Conservation (phyloP, 2,888 invertebrate species). For the Schizaphis graminum region DNA sequence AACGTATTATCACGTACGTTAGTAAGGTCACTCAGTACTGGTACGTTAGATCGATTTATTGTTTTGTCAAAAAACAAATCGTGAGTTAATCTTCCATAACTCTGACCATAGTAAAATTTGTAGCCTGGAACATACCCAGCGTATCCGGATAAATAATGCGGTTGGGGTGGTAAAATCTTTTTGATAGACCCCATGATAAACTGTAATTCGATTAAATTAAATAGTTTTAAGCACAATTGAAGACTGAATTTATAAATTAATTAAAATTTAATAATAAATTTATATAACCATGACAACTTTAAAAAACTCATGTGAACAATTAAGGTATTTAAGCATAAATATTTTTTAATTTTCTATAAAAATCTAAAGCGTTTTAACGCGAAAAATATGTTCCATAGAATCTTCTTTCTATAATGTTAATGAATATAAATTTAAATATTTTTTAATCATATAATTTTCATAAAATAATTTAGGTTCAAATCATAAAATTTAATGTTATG, state of each 20-base stretch:
- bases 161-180: conserved; percentile 48
- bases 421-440: too few relatives aligned
- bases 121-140: conserved; percentile 38
- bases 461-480: too few relatives aligned
- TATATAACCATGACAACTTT: neutral
- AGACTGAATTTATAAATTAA: neutral
- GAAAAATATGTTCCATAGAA: too few relatives aligned
- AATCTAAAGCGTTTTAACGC: too few relatives aligned
- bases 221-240: neutral
- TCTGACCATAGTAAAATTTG: neutral
- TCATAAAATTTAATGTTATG: too few relatives aligned
- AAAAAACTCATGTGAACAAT: neutral
- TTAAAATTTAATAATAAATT: neutral
- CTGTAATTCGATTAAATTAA: neutral
- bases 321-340: neutral
- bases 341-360: too few relatives aligned
- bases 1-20: neutral
- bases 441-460: too few relatives aligned
- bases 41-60: neutral
- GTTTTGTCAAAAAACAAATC: neutral
- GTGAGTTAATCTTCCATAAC: conserved; percentile 12
- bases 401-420: too few relatives aligned
- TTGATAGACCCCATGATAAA: neutral
- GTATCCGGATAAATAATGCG: conserved; percentile 47
- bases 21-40: conserved; percentile 1